Evolutionary conservation across 2,888 invertebrate species (phyloP).

Genomic region (Eremobia ochroleuca): DNA sequence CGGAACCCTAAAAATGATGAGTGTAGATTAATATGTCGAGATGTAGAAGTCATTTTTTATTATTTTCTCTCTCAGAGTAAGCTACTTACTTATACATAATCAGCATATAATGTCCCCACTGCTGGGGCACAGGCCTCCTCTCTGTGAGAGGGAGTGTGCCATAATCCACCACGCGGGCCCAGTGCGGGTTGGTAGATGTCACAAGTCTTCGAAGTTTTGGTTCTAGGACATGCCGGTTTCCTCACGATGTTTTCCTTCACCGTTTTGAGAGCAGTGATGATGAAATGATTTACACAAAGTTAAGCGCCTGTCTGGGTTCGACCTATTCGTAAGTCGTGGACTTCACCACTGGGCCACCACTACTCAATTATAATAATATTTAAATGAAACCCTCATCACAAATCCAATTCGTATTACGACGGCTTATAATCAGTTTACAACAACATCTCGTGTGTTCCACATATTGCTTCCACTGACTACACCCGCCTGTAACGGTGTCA

Average conservation of each 20-base stretch:
- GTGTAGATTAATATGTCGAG: neutral
- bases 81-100: neutral
- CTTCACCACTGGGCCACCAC: neutral
- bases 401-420: conserved; percentile 28
- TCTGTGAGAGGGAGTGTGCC: too few species aligned
- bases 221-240: neutral
- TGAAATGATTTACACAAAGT: neutral
- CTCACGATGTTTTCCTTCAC: neutral
- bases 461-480: conserved; percentile 47
- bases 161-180: too few species aligned
- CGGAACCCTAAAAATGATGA: too few species aligned
- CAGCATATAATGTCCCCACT: too few species aligned
- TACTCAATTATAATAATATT: conserved; percentile 8
- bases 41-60: neutral
- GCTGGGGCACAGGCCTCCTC: too few species aligned
- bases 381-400: conserved; percentile 30
- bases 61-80: neutral
- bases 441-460: conserved; percentile 19
- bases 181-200: too few species aligned
- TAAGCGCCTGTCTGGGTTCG: neutral
- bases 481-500: conserved; percentile 47
- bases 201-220: neutral
- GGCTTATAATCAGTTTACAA: conserved; percentile 38
- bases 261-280: neutral
- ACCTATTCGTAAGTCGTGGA: neutral